Percentiles rank a stretch among this genome's conserved stretches.
Evolutionary conservation across 2,797 vertebrate species (phyloP).

Genomic region (Liasis olivaceus): DNA sequence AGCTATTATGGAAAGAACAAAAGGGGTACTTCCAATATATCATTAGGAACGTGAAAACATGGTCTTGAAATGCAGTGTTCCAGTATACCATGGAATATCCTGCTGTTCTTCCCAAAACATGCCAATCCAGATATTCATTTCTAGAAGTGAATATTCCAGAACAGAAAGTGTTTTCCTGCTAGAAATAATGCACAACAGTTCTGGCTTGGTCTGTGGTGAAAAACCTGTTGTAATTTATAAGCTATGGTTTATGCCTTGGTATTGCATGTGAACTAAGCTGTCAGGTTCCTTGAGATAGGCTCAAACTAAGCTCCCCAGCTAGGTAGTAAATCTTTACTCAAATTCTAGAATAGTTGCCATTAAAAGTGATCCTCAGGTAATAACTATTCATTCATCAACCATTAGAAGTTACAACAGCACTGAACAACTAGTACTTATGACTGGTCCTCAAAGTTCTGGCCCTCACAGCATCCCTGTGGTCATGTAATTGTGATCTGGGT

Average conservation of each 20-base stretch:
- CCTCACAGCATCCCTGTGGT: not conserved
- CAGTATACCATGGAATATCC: not conserved
- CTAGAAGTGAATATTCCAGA: not conserved
- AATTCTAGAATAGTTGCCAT: not conserved
- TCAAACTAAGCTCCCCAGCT: not conserved
- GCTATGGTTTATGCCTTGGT: not conserved
- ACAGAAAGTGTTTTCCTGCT: not conserved
- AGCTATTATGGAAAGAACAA: not conserved
- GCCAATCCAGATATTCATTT: not conserved
- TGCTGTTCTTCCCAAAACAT: not conserved
- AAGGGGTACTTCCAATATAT: not conserved
- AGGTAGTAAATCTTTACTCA: not conserved
- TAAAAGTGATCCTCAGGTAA: not conserved
- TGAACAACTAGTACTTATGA: not conserved
- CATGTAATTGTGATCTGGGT: not conserved
- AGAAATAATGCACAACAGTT: not conserved
- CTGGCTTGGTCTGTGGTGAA: not conserved
- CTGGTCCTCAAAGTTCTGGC: not conserved
- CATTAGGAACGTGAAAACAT: not conserved
- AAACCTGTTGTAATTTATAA: not conserved
- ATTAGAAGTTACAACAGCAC: not conserved
- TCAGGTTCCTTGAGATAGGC: not conserved
- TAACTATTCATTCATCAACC: not conserved
- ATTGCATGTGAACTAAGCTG: not conserved
- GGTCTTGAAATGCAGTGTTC: not conserved